Evolutionary conservation across 2,797 vertebrate genomes (phyloP).

Genomic region (Geotria australis): DNA sequence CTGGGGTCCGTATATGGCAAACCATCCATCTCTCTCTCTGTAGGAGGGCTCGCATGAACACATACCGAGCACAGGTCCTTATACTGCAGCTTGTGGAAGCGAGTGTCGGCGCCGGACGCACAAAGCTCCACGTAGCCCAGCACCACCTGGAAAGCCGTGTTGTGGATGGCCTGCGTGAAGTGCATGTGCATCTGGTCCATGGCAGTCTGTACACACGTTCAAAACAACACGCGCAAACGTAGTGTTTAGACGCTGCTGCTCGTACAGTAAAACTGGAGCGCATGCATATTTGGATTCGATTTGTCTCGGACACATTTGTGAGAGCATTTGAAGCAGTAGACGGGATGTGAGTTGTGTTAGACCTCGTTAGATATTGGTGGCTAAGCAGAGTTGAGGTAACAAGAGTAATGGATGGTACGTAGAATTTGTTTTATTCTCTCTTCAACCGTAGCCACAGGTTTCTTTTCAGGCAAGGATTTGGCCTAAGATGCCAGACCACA

Average conservation of each 20-base stretch:
- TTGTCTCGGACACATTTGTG: too few relatives aligned
- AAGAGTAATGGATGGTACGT: too few relatives aligned
- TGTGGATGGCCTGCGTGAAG: conserved; percentile 97
- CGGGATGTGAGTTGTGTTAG: too few relatives aligned
- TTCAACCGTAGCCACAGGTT: too few relatives aligned
- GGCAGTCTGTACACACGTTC: conserved; percentile 30
- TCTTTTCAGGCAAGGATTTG: too few relatives aligned
- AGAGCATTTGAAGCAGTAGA: too few relatives aligned
- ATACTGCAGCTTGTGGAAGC: conserved; percentile 97
- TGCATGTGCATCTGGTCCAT: conserved; percentile 99
- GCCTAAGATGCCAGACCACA: too few relatives aligned
- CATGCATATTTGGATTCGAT: background rate
- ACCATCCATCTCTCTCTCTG: too few relatives aligned
- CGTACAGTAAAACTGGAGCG: background rate
- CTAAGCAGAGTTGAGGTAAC: too few relatives aligned
- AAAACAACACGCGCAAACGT: background rate
- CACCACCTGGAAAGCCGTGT: conserved; percentile 93
- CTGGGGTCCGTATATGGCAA: too few relatives aligned
- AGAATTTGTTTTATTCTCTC: too few relatives aligned
- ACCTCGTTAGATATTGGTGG: too few relatives aligned
- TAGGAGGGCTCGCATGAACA: background rate
- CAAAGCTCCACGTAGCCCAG: conserved; percentile 92
- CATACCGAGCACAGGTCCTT: conserved; percentile 82
- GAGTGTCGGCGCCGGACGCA: conserved; percentile 78
- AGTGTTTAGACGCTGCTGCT: background rate